Percentiles rank a stretch among this genome's conserved stretches.
Evolutionary conservation across 2,113 vertebrate genomes (phyloP).

Genomic region (Dipodomys merriami): DNA sequence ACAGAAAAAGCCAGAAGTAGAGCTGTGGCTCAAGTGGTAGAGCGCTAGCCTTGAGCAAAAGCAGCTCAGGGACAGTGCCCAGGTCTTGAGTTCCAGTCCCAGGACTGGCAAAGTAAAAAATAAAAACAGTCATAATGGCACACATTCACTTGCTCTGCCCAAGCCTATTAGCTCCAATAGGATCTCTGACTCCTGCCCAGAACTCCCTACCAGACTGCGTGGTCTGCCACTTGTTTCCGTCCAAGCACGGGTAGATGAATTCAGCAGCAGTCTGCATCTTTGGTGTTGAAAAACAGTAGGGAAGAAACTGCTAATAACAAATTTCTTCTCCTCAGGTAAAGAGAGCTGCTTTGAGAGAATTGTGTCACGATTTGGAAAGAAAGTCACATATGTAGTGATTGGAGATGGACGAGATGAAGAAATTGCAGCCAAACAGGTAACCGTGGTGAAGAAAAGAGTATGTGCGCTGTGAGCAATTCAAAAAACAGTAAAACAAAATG

Average conservation of each 20-base stretch:
- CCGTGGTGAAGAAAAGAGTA: background rate
- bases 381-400: slow-evolving; percentile 98
- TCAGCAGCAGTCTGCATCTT: background rate
- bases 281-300: background rate
- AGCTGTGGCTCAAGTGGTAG: too few species aligned
- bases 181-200: background rate
- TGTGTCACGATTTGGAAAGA: slow-evolving; percentile 97
- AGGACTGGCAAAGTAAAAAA: too few species aligned
- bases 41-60: too few species aligned
- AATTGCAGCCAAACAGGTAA: slow-evolving; percentile 98
- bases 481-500: background rate
- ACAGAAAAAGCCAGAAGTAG: too few species aligned
- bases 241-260: background rate
- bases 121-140: background rate
- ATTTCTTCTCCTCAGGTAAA: slow-evolving; percentile 89
- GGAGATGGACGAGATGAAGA: slow-evolving; percentile 98
- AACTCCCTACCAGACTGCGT: background rate
- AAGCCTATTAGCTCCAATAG: background rate
- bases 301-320: slow-evolving; percentile 40
- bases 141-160: background rate
- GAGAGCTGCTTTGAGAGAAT: slow-evolving; percentile 99
- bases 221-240: background rate
- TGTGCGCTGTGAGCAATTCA: rapidly evolving
- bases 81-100: too few species aligned
- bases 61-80: too few species aligned